Evolutionary conservation across 2,888 invertebrate genomes (phyloP), one percentile per base, ranked within the genome.

Genomic region (Linyphia triangularis): DNA sequence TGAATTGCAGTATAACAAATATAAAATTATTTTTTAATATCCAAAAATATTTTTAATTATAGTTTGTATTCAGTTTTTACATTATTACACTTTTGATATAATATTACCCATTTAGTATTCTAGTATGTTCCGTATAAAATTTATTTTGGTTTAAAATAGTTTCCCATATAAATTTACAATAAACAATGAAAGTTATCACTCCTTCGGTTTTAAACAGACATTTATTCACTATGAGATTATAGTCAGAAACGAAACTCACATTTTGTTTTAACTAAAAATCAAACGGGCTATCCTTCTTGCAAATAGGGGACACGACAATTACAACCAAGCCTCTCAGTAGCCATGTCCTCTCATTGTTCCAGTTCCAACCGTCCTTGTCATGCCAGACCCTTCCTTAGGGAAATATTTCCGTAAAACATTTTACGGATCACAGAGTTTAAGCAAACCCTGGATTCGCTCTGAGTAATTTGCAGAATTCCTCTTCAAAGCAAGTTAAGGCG

Each of bases 391-490:
- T 24, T 70, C 82, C 82, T 40, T 26, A n/a, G 73, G 65, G 83
- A 83, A 83, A 72, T 83, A 83, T 83, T 83, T 83, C 73, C 83
- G 33, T 24, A 83, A 83, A 83, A 83, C 83, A 83, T 83, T 83
- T 83, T 65, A 65, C 73, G 73, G 73, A 65, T 33, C 65, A 51
- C 19, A 43, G 73, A 73, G 63, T 75, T 67, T 65, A 22, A 65
- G 73, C 51, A 75, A 83, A 67, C 73, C 22, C 30, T 40, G 65
- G 40, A 43, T 67, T 69, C 70, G 30, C 72, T 61, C 65, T 73
- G 65, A 73, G 73, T 83, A 73, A 83, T 83, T 83, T 73, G 30
- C 83, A 83, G 73, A 83, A 65, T 73, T 73, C 65, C 26, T 73
- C 73, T 16, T 19, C 28, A 22, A 43, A 57, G 40, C 43, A 65